These are phyloP conservation scores for Riparia riparia DNA, from an alignment of 2,113 vertebrate genomes.

Conservation along the genomic window DNA sequence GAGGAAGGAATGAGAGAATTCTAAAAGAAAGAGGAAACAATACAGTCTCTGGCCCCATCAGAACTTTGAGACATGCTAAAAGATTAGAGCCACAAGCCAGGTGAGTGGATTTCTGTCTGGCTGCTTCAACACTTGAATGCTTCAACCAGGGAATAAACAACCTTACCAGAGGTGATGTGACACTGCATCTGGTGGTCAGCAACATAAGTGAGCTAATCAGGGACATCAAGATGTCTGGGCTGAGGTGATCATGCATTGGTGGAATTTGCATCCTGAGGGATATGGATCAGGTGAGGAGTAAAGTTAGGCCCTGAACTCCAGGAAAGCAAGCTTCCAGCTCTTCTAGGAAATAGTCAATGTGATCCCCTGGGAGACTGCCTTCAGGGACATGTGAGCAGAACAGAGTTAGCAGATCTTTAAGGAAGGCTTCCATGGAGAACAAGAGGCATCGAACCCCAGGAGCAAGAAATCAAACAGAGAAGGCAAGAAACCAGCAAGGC, in stretches of 20 bases:
- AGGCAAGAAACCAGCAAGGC: neutral
- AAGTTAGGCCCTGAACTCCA: neutral
- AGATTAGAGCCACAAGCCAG: neutral
- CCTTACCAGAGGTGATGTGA: neutral
- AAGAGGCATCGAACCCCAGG: neutral
- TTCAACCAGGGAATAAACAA: neutral
- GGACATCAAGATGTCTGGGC: neutral
- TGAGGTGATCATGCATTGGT: neutral
- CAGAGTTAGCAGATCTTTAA: neutral
- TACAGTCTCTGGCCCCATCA: neutral
- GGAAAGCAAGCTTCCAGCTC: neutral
- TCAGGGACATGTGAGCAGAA: neutral
- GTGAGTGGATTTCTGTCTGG: neutral
- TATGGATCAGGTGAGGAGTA: neutral
- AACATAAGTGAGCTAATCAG: fast-evolving
- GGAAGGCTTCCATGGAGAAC: neutral
- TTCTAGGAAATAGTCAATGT: neutral
- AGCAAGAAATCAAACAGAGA: neutral
- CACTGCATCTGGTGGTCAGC: neutral
- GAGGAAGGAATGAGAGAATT: neutral
- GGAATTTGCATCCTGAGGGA: neutral
- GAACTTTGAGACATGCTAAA: neutral
- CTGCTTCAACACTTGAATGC: neutral
- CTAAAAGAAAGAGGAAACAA: neutral
- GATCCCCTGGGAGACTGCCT: neutral